Evolutionary conservation across 2,797 vertebrate species (phyloP).

Genomic region (Gymnoscopelus microlampas): DNA sequence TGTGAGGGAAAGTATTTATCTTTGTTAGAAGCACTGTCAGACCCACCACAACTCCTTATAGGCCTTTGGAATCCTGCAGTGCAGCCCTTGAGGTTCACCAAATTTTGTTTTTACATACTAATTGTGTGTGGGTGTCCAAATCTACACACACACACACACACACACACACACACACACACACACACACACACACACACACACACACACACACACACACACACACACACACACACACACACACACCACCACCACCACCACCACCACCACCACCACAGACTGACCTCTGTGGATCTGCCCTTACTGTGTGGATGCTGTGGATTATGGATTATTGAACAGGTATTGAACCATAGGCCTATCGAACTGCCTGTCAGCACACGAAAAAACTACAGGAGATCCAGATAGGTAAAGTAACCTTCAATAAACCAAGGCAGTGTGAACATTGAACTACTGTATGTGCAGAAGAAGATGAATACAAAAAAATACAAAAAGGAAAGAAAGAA

Average conservation of each 20-base stretch:
- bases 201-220: too few relatives aligned
- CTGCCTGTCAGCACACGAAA: background rate
- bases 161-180: background rate
- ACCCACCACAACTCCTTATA: constrained; percentile 23
- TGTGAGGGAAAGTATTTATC: constrained; percentile 65
- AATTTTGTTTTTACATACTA: background rate
- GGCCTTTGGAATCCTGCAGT: constrained; percentile 45
- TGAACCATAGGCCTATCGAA: background rate
- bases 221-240: too few relatives aligned
- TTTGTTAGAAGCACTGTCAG: constrained; percentile 68
- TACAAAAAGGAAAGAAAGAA: background rate
- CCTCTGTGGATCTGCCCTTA: too few relatives aligned
- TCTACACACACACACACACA: background rate
- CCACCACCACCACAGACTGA: background rate
- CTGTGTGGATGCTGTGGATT: background rate
- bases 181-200: background rate
- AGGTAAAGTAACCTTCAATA: constrained; percentile 28
- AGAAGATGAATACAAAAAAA: constrained; percentile 1
- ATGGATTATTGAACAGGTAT: background rate
- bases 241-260: background rate
- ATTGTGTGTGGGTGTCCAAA: background rate
- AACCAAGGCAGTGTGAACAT: constrained; percentile 2
- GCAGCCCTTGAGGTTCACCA: constrained; percentile 23
- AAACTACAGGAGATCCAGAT: background rate
- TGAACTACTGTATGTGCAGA: constrained; percentile 14